A percentile compares a stretch with the other conserved stretches of the same genome.
These are phyloP conservation scores for Sphaeridia pumilis DNA, from an alignment of 2,888 invertebrate species.

Conservation along the genomic window DNA sequence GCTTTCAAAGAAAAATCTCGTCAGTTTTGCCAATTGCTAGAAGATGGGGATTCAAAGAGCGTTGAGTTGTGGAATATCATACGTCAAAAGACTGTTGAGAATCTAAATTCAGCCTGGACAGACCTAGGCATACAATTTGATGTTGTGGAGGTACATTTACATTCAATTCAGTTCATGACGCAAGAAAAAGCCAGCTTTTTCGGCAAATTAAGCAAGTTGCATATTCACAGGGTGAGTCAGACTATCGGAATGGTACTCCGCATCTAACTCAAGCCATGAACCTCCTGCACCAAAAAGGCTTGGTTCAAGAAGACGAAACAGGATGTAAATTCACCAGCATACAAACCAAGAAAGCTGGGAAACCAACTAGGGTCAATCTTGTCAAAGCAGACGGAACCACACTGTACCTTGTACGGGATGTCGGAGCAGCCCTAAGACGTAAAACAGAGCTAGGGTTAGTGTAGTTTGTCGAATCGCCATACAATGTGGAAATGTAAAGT, in stretches of 20 bases:
- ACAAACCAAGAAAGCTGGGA: not conserved
- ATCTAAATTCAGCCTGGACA: conserved; percentile 22
- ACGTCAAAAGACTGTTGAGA: conserved; percentile 39
- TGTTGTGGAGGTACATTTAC: conserved; percentile 23
- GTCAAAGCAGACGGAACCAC: conserved; percentile 83
- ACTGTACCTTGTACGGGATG: conserved; percentile 73
- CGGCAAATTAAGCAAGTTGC: too few relatives aligned
- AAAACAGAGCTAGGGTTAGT: conserved; percentile 50
- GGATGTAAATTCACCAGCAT: conserved; percentile 16
- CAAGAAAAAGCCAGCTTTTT: too few relatives aligned
- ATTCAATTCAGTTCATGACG: too few relatives aligned
- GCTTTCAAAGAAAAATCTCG: conserved; percentile 52
- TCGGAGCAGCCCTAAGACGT: conserved; percentile 81
- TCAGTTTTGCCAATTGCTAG: conserved; percentile 57
- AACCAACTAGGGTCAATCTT: conserved; percentile 47
- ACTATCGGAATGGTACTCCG: conserved; percentile 17
- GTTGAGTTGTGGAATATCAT: conserved; percentile 60
- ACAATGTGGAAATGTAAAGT: too few relatives aligned
- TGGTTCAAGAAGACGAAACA: conserved; percentile 8
- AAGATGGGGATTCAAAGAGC: conserved; percentile 45
- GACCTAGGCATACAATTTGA: conserved; percentile 24
- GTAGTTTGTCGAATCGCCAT: too few relatives aligned
- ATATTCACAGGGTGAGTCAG: conserved; percentile 27
- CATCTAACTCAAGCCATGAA: conserved; percentile 16
- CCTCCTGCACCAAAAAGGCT: conserved; percentile 6